Base-by-base conservation (phyloP, 2,113 vertebrate species). In the Polyodon spathula region DNA sequence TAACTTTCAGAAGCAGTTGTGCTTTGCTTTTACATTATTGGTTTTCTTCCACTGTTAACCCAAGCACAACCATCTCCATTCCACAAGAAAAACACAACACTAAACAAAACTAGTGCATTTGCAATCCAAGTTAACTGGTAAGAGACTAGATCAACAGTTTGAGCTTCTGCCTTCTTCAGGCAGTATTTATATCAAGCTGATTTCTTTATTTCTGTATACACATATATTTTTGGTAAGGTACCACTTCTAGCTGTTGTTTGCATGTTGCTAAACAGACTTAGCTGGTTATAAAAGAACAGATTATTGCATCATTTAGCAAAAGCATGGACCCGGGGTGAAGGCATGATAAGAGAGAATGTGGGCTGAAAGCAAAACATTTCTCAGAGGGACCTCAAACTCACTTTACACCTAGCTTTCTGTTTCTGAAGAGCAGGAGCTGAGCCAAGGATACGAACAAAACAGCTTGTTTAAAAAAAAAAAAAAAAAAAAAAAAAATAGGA, bases 321-420 rank as follows among this genome's bases (percentile, higher is more conserved):
- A 14, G 16, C 37, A 12, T 54, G 53, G 37, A 7, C 9, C 8
- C 16, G 8, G 53, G 16, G 6, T 16, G 16, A 8, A 17, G 53
- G 9, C 53, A 37, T 54, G 6, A 3, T 7, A 8, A 54, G 53
- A 17, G 12, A 54, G 8, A 54, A 7, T 27, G 53, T 54, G 53
- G 37, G 53, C 15, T 5, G 53, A 54, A 7, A 54, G 53, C 15
- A 37, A 17, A 54, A 16, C 6, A 16, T 16, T 16, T 1, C 53
- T 54, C 51, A 54, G 15, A 17, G 48, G 41, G 40, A 37, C 15
- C 44, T 62, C 38, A 55, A 59, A 69, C 69, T 66, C 71, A 67
- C 43, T 38, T 5, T 37, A 16, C n/a, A 2, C 17, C 10, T 40
- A 8, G 38, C 59, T 60, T 6, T 51, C 4, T 5, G 3, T 52